Conservation (phyloP, 2,797 vertebrate species). For the Nyctibius grandis region DNA sequence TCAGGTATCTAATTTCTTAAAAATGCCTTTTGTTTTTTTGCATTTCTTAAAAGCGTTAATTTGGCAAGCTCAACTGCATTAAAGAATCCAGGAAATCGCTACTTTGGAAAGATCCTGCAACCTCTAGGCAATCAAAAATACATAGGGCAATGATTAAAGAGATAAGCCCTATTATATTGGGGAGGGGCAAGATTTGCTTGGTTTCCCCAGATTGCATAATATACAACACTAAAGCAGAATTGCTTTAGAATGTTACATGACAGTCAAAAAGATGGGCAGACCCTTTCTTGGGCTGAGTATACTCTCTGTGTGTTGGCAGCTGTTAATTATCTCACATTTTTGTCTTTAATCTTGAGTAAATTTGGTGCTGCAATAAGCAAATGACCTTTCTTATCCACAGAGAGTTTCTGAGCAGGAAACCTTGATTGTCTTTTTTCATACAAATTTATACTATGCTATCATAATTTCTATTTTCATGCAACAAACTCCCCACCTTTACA, state of each 20-base stretch:
- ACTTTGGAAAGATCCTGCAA: background rate
- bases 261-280: background rate
- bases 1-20: background rate
- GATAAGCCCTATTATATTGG: background rate
- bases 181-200: background rate
- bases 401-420: background rate
- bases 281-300: rapidly evolving
- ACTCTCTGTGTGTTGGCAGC: background rate
- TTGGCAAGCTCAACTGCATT: background rate
- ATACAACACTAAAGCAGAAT: background rate
- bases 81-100: background rate
- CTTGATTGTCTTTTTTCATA: background rate
- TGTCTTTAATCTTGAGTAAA: background rate
- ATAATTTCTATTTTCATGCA: background rate
- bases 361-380: background rate
- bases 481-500: background rate
- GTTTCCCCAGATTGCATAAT: background rate
- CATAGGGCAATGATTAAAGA: background rate
- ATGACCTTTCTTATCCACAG: background rate
- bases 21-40: rapidly evolving
- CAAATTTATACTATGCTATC: background rate
- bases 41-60: background rate
- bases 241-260: background rate
- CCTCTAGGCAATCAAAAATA: background rate
- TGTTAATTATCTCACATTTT: background rate